phyloP scores from a whole-genome alignment of 1,140 invertebrate genomes.

The Eurosta solidaginis region DNA sequence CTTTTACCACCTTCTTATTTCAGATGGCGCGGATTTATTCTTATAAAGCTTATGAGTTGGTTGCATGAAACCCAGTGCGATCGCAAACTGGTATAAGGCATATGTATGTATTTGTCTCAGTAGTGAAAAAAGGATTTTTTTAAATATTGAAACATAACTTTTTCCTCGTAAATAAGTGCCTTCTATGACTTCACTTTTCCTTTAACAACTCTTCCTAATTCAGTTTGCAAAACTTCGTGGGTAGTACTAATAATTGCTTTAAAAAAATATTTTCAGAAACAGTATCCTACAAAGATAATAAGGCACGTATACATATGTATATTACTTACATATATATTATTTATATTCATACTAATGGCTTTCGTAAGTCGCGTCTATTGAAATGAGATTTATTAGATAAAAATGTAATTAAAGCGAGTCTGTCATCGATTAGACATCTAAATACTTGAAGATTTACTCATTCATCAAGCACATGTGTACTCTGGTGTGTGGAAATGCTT shows the following conservation, averaged over 20 bases:
- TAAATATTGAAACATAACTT: too few relatives aligned
- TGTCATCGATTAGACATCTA: not conserved
- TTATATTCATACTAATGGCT: not conserved
- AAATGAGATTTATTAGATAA: constrained; percentile 14
- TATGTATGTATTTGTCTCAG: too few relatives aligned
- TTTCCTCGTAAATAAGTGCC: too few relatives aligned
- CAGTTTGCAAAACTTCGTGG: too few relatives aligned
- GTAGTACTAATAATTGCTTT: too few relatives aligned
- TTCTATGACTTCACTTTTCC: too few relatives aligned
- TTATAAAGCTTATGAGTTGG: not conserved
- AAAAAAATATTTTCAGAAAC: too few relatives aligned
- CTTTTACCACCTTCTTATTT: constrained; percentile 25
- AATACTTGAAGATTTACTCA: not conserved
- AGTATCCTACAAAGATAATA: too few relatives aligned
- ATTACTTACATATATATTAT: not conserved
- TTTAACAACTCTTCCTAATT: not conserved
- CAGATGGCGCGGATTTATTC: not conserved
- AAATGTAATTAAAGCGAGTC: constrained; percentile 16
- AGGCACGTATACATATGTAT: not conserved
- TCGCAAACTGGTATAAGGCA: not conserved
- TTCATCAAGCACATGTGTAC: not conserved
- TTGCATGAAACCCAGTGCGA: not conserved
- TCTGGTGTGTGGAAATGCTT: not conserved
- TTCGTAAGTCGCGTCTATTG: not conserved
- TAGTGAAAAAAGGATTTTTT: too few relatives aligned